A percentile compares a stretch with the other conserved stretches of the same genome.
phyloP scores from a whole-genome alignment of 1,140 invertebrate genomes.

The Drusus annulatus region DNA sequence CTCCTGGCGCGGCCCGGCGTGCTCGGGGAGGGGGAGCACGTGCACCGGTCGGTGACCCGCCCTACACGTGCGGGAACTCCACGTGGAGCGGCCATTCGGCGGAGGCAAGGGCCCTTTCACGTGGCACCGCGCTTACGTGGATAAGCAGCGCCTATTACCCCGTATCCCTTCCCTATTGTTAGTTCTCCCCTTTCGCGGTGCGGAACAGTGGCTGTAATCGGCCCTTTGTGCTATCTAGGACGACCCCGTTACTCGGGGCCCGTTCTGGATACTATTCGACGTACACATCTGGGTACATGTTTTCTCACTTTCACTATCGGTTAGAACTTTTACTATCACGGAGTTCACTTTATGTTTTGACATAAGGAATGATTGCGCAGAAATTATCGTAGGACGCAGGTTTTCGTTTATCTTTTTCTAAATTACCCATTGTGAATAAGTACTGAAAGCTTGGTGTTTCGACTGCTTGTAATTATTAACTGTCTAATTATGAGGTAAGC shows the following conservation, averaged over 20 bases:
- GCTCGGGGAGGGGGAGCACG: constrained; percentile 4
- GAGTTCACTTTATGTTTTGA: neutral
- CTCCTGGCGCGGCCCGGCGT: neutral
- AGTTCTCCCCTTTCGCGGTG: neutral
- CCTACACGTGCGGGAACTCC: constrained; percentile 27
- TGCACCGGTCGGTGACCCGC: constrained; percentile 39
- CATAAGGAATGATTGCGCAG: neutral
- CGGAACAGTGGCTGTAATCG: neutral
- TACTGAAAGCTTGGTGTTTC: too few relatives aligned
- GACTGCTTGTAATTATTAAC: too few relatives aligned
- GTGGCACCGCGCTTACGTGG: neutral
- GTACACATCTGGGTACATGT: neutral
- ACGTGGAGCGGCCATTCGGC: constrained; percentile 16
- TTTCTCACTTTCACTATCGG: constrained; percentile 26
- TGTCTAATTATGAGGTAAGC: too few relatives aligned
- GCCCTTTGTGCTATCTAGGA: neutral
- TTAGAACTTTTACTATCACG: neutral
- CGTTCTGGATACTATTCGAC: neutral
- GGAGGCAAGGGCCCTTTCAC: neutral
- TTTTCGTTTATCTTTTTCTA: too few relatives aligned
- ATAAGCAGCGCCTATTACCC: neutral
- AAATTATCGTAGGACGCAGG: too few relatives aligned
- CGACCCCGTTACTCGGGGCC: constrained; percentile 3
- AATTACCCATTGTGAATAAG: too few relatives aligned
- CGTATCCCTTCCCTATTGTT: neutral